Evolutionary conservation across 2,888 invertebrate genomes (phyloP), one percentile per base, ranked within the genome.

Genomic region (Platerodrilus igneus): DNA sequence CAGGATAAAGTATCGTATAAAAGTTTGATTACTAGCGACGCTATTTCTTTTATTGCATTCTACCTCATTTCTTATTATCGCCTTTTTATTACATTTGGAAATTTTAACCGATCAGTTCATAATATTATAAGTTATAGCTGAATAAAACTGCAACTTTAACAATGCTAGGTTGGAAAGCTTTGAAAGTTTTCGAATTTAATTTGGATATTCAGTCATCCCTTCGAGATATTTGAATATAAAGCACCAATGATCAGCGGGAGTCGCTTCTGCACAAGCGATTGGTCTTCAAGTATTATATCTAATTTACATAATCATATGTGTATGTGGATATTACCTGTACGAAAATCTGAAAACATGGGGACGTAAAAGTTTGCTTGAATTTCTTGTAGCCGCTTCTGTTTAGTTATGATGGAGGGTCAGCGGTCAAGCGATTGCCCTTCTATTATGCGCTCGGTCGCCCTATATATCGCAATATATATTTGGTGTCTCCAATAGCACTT

Each of bases 341-440:
- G 43, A 28, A 78, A 77, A 78, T 77, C 77, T 72, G 75, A 74
- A 80, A 79, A 80, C 80, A 79, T 80, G 11, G 66, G 64, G 63
- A 48, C 49, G 53, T 42, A 14, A 6, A 18, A 11, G 21, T 44
- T 51, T 47, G 41, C 42, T 45, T 46, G 54, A 41, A 45, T 48
- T 55, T 48, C 40, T 54, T 55, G 45, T 52, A 55, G 52, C 45
- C 39, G 41, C 47, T 51, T 52, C 53, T 55, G 50, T 38, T 41
- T n/a, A n/a, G n/a, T n/a, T 41, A 47, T 52, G 55, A 54, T 51
- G 46, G 47, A 50, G 49, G 50, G 50, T 58, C 57, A 55, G 57
- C 56, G 58, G 57, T 59, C 54, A 54, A 55, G 47, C 53, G 45
- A 35, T 51, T 48, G 47, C 48, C 46, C 45, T 43, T 42, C 53